Percentiles rank a stretch among this genome's conserved stretches.
phyloP scores from a whole-genome alignment of 2,888 invertebrate genomes.

The Hyalella azteca region DNA sequence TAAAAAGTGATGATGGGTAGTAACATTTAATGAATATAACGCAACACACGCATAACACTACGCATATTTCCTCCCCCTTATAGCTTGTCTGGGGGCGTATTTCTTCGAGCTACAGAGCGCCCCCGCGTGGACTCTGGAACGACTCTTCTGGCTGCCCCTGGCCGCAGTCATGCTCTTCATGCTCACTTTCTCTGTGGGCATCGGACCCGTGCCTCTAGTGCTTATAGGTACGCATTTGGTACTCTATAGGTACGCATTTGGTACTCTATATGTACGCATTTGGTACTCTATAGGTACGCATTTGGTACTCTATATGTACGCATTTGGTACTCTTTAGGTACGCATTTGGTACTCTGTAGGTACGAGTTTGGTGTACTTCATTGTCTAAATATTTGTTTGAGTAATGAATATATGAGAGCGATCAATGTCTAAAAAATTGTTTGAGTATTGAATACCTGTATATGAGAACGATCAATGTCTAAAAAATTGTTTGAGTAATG shows the following conservation, averaged over 20 bases:
- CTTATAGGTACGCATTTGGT: background rate
- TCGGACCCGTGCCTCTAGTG: slow-evolving; percentile 13
- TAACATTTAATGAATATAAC: no score
- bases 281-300: background rate
- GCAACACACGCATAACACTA: no score
- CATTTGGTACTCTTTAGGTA: background rate
- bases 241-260: background rate
- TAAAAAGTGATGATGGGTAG: no score
- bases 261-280: background rate
- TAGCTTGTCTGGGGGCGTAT: background rate
- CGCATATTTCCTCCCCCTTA: no score
- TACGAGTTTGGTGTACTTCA: no score
- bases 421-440: no score
- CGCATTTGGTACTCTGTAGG: no score
- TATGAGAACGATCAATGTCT: no score
- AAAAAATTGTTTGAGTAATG: no score
- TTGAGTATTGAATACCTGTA: no score
- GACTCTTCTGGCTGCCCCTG: background rate
- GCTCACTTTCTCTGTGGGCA: slow-evolving; percentile 4
- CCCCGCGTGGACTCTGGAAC: background rate
- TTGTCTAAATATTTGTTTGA: no score
- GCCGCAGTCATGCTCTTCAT: slow-evolving; percentile 1
- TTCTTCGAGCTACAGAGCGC: background rate
- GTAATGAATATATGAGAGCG: no score
- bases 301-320: background rate